Evolutionary conservation across 2,113 vertebrate genomes (phyloP).

Genomic region (Tupaia chinensis): DNA sequence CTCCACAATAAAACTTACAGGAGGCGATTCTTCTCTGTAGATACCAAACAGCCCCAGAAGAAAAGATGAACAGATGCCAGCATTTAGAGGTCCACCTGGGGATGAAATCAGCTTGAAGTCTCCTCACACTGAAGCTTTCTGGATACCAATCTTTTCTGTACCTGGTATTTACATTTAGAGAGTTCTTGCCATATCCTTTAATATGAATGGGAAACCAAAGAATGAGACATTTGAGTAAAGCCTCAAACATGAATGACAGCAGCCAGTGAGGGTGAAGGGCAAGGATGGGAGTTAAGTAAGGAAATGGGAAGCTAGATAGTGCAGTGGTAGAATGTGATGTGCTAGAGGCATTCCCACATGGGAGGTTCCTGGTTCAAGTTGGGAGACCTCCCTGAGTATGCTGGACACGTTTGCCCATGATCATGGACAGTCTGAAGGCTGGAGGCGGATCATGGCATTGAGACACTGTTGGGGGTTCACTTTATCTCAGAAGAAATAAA

Average conservation of each 20-base stretch:
- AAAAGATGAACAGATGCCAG: neutral
- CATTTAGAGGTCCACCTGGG: neutral
- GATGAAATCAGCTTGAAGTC: neutral
- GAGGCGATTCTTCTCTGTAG: neutral
- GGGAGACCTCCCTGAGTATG: no score
- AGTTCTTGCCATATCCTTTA: slow-evolving; percentile 13
- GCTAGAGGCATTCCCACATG: no score
- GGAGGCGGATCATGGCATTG: no score
- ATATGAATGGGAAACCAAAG: neutral
- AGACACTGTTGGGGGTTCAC: no score
- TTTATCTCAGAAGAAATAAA: no score
- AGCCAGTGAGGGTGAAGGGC: neutral
- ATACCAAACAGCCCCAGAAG: neutral
- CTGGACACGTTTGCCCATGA: no score
- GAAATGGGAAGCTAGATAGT: neutral
- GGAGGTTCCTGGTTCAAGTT: no score
- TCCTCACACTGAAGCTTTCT: neutral
- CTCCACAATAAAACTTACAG: neutral
- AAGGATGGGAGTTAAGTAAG: neutral
- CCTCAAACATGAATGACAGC: slow-evolving; percentile 6
- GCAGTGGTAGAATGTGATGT: no score
- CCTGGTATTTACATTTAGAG: neutral
- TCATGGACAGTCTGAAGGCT: no score
- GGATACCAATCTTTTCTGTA: neutral
- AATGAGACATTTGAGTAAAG: slow-evolving; percentile 7